Conservation (phyloP, 2,888 invertebrate species). For the Mellilla xanthometata region DNA sequence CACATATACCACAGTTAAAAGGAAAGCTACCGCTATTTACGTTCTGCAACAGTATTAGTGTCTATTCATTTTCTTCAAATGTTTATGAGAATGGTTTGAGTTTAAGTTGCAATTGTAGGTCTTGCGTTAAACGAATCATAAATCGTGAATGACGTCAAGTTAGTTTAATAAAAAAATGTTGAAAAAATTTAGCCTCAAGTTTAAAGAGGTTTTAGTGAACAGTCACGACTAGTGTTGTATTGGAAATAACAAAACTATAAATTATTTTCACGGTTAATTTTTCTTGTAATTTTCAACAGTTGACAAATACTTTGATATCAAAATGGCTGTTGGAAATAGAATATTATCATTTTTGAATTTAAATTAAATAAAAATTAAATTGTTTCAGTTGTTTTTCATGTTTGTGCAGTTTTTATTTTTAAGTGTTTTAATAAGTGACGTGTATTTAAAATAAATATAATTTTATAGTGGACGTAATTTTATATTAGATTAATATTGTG, state of each 20-base stretch:
- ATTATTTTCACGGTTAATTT: constrained; percentile 31
- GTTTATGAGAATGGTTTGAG: not conserved
- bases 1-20: constrained; percentile 10
- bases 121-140: too few relatives aligned
- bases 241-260: constrained; percentile 14
- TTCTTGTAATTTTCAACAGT: constrained; percentile 20
- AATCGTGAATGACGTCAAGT: too few relatives aligned
- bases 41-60: not conserved
- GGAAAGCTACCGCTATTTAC: constrained; percentile 12
- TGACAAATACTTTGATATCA: constrained; percentile 28
- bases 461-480: too few relatives aligned
- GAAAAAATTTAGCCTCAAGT: not conserved
- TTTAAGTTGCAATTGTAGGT: not conserved
- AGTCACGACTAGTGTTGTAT: constrained; percentile 13
- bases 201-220: constrained; percentile 12
- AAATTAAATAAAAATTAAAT: too few relatives aligned
- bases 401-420: too few relatives aligned
- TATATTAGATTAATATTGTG: too few relatives aligned
- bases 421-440: too few relatives aligned
- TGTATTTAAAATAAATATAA: too few relatives aligned
- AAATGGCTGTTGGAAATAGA: too few relatives aligned
- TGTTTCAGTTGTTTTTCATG: too few relatives aligned
- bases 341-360: too few relatives aligned
- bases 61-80: not conserved
- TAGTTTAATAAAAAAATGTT: not conserved